Conservation (phyloP, 2,797 vertebrate genomes). For the Onychomys leucogaster region DNA sequence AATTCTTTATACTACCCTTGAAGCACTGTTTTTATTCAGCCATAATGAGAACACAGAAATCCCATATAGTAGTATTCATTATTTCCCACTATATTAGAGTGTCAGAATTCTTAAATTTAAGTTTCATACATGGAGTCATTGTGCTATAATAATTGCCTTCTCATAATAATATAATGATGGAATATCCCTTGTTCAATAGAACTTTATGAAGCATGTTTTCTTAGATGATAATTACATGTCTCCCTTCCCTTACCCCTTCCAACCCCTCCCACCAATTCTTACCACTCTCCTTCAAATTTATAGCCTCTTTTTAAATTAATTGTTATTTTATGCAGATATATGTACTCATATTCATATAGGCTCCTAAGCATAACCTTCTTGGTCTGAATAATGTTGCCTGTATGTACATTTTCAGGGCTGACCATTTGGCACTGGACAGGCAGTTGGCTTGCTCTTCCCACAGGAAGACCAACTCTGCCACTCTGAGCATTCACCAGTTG, state of each 20-base stretch:
- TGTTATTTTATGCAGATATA: not conserved
- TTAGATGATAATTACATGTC: not conserved
- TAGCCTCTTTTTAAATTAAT: not conserved
- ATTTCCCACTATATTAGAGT: not conserved
- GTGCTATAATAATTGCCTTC: not conserved
- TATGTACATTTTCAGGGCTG: not conserved
- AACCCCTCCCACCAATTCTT: not conserved
- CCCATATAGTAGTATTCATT: not conserved
- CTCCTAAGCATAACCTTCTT: not conserved
- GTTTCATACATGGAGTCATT: not conserved
- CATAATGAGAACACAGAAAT: not conserved
- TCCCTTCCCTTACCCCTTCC: not conserved
- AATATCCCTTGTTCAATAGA: not conserved
- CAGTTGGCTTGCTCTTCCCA: not conserved
- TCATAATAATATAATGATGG: not conserved
- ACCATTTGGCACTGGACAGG: not conserved
- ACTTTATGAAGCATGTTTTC: not conserved
- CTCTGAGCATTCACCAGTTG: not conserved
- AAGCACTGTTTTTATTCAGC: not conserved
- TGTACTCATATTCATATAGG: not conserved
- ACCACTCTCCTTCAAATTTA: not conserved
- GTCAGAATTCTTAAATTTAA: not conserved
- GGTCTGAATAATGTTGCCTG: not conserved
- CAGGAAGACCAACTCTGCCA: not conserved
- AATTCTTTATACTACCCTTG: not conserved